These are phyloP conservation scores for Baronia brevicornis DNA, from an alignment of 2,888 invertebrate genomes.

Conservation along the genomic window DNA sequence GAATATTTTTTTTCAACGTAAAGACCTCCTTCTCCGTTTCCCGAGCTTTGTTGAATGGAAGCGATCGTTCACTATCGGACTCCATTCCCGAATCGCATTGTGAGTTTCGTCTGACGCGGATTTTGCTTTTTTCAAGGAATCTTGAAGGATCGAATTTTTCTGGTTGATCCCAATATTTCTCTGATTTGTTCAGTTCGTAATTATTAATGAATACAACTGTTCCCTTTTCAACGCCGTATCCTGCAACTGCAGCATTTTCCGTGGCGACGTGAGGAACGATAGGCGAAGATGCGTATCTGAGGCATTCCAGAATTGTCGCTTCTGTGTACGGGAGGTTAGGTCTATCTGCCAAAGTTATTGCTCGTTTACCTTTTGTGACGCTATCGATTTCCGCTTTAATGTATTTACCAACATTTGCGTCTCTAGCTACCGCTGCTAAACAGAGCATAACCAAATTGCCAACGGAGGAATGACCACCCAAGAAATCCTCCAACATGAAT, in stretches of 20 bases:
- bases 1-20: conserved; percentile 71
- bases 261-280: conserved; percentile 94
- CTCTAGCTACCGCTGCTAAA: conserved; percentile 79
- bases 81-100: conserved; percentile 76
- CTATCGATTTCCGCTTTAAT: conserved; percentile 82
- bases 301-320: conserved; percentile 86
- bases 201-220: conserved; percentile 91
- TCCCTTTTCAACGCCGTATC: conserved; percentile 82
- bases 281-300: conserved; percentile 88
- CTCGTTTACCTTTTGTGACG: conserved; percentile 71
- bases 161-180: conserved; percentile 83
- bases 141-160: conserved; percentile 83
- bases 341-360: conserved; percentile 80
- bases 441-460: conserved; percentile 89
- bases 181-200: conserved; percentile 84
- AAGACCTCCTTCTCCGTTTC: conserved; percentile 51
- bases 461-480: conserved; percentile 92
- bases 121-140: conserved; percentile 76
- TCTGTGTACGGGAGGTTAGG: conserved; percentile 85
- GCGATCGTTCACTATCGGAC: conserved; percentile 53
- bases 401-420: conserved; percentile 78
- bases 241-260: conserved; percentile 82
- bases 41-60: conserved; percentile 30
- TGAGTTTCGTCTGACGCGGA: conserved; percentile 50
- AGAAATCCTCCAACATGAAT: conserved; percentile 89